phyloP scores from a whole-genome alignment of 2,888 invertebrate genomes.

The Acronicta alni region DNA sequence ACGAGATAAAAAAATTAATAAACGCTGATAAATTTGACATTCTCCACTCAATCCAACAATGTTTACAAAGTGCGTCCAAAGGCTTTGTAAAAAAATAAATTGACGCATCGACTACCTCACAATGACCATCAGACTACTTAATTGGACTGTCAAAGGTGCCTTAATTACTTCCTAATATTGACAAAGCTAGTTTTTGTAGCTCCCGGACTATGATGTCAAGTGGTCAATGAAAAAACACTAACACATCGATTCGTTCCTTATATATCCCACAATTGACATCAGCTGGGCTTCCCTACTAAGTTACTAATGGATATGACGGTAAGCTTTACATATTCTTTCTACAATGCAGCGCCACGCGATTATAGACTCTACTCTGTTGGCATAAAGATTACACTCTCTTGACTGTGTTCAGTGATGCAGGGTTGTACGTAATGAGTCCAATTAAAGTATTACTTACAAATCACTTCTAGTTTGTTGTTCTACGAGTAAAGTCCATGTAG shows the following conservation, averaged over 20 bases:
- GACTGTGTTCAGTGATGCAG: background rate
- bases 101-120: conserved; percentile 65
- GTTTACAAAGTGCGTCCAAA: conserved; percentile 28
- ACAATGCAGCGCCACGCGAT: conserved; percentile 2
- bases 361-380: background rate
- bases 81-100: conserved; percentile 40
- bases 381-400: conserved; percentile 10
- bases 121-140: conserved; percentile 68
- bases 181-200: conserved; percentile 77
- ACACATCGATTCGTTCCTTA: conserved; percentile 30
- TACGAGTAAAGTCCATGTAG: conserved; percentile 33
- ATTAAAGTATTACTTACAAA: conserved; percentile 62
- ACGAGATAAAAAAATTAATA: conserved; percentile 16
- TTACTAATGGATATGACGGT: conserved; percentile 14
- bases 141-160: conserved; percentile 77
- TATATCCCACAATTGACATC: conserved; percentile 28
- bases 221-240: conserved; percentile 58
- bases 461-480: conserved; percentile 45
- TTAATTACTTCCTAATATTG: conserved; percentile 87
- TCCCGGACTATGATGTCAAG: conserved; percentile 67
- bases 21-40: conserved; percentile 21
- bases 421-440: conserved; percentile 46
- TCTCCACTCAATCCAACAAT: conserved; percentile 24
- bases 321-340: conserved; percentile 34
- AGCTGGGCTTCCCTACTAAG: conserved; percentile 6